Percentiles rank a stretch among this genome's conserved stretches.
Evolutionary conservation across 2,797 vertebrate species (phyloP).

Genomic region (Chelmon rostratus): DNA sequence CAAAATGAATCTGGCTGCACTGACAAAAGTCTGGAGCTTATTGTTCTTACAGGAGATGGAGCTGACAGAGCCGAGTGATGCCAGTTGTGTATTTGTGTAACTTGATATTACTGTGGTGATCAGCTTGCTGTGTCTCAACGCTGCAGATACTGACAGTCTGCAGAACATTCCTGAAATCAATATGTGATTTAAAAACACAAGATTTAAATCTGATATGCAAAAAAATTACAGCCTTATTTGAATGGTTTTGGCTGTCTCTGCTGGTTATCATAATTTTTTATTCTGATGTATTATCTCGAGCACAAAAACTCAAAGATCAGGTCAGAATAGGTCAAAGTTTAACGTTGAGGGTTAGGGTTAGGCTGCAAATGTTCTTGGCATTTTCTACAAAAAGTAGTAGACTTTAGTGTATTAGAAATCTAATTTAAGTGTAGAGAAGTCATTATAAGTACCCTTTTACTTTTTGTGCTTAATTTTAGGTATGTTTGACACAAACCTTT

Average conservation of each 20-base stretch:
- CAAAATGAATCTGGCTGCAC: background rate
- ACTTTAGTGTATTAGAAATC: no score
- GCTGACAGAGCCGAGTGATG: background rate
- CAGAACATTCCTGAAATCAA: background rate
- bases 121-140: constrained; percentile 7
- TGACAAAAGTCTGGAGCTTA: background rate
- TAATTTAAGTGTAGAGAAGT: no score
- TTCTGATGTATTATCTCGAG: no score
- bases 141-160: background rate
- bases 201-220: background rate
- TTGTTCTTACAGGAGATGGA: background rate
- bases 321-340: no score
- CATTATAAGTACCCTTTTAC: no score
- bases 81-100: background rate
- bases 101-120: background rate
- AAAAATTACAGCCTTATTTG: background rate
- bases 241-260: background rate
- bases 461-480: no score
- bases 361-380: background rate
- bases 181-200: background rate
- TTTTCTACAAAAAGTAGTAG: no score
- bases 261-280: background rate
- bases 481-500: no score
- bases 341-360: background rate
- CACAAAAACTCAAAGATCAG: background rate